Evolutionary conservation across 2,113 vertebrate species (phyloP), one percentile per base, ranked within the genome.

Genomic region (Myanophis thanlyinensis): DNA sequence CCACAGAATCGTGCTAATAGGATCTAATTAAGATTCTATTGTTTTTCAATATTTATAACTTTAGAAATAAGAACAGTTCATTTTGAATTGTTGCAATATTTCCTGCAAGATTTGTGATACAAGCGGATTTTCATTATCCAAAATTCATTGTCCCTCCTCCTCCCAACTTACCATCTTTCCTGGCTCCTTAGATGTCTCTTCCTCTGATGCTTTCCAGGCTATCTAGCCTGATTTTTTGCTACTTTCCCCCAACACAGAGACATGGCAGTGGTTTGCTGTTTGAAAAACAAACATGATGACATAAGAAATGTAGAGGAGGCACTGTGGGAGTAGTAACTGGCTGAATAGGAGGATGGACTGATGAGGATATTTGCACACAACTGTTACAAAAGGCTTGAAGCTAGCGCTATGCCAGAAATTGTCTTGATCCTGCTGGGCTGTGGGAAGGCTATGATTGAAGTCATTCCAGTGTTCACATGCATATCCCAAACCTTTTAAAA

Each of bases 1-100:
- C 47, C 27, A 84, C 25, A 27, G 86, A 91, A 85, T 11, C 27
- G 85, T 48, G 73, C 84, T 88, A 94, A 92, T 0, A n/a, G 88
- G 89, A 87, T 56, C 94, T 95, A 92, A 94, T 96, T 94, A 94
- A 92, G 87, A 94, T 92, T 91, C 93, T 53, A 12, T 88, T 94
- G 62, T 92, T 92, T 87, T 47, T 93, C 47, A 80, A 51, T 89
- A 91, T 91, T 67, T 94, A 52, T n/a, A 92, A 93, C 18, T 93
- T 44, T 30, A 95, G 93, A 88, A 96, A 88, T 80, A 54, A 90
- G 5, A 27, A 25, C 48, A 56, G 89, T 56, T 93, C 92, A 9
- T 80, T 80, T 40, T 40, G 35, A 6, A 40, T 18, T 9, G 73
- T 80, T 80, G 73, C 73, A 80, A 80, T 80, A 22, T 80, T 80